Evolutionary conservation across 2,888 invertebrate species (phyloP), one percentile per base, ranked within the genome.

Genomic region (Artemia sp.): DNA sequence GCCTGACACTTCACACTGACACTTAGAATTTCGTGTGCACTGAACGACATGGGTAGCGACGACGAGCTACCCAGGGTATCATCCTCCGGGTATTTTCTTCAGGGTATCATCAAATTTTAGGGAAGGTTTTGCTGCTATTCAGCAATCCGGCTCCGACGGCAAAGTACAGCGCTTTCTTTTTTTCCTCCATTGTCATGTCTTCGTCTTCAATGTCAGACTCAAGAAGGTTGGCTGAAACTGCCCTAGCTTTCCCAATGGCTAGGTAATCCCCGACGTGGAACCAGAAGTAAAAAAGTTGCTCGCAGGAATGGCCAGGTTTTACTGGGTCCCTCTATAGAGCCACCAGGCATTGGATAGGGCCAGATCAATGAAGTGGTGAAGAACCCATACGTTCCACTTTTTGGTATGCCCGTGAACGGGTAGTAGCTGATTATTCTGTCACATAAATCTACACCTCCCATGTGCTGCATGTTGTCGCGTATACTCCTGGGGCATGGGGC

Each of bases 361-460:
- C 50, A 72, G 50, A 69, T 73, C 71, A 70, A 73, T 53, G 53
- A 72, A 71, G 68, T 72, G 72, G 68, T 69, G 70, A 67, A 73
- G 69, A 8, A 70, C 64, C 52, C 72, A 51, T 1, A 73, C 64
- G 51, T 71, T 52, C 71, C 72, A 72, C 51, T 72, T 72, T 67
- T 70, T 71, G 51, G 71, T 73, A 50, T 69, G 50, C 67, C 19
- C 8, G 12, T 19, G 19, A 19, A 19, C 19, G 1, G 19, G 19
- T 19, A 19, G 19, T 68, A 70, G 50, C 68, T 67, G 19, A 71
- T 58, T 52, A 72, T 71, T 68, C 72, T 70, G 52, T 72, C 66
- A 19, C 70, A 51, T 50, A 73, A 68, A 70, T 73, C 72, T 51
- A 70, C 70, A 52, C 72, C 71, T 64, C 71, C 69, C 72, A 71